Base-by-base conservation (phyloP, 2,797 vertebrate species). In the Ptychobarbus kaznakovi region DNA sequence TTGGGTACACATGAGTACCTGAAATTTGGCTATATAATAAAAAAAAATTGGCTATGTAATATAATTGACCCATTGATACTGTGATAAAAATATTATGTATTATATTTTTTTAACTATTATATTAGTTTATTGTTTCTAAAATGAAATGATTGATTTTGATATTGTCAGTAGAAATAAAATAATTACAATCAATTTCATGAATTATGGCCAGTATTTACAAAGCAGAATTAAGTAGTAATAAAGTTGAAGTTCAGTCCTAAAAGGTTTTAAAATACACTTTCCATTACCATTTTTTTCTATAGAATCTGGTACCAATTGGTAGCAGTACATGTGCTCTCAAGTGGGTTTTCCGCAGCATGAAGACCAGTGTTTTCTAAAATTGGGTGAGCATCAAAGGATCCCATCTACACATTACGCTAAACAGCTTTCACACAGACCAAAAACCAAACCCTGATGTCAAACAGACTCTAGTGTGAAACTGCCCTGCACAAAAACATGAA, bases 391-490 rank as follows among this genome's bases (percentile, higher is more conserved):
- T 11, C 72, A 74, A 74, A 51, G 72, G 6, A 40, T 56, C 35
- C 20, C 32, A 58, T 42, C 58, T 42, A 65, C 16, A 22, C 58
- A 42, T 79, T 65, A 79, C 15, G 6, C 22, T 42, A 80, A 66
- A 80, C 25, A 22, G 61, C n/a, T 46, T 80, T 61, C 76, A 28
- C 28, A 81, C 7, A 38, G 44, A 35, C 13, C 20, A 38, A 49
- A 73, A 74, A 38, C 25, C 25, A 4, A 63, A 4, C 16, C 32
- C n/a, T 44, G 40, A 46, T 42, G 22, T 40, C 12, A 40, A 80
- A 69, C 20, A 5, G 63, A 69, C 44, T 63, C 40, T 77, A 44
- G n/a, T 44, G 76, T 63, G 40, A 79, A 79, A 65, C 3, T 44
- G 38, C 56, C 13, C 35, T 49, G 40, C 25, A 25, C 16, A 53